Percentiles rank a stretch among this genome's conserved stretches.
Evolutionary conservation across 2,797 vertebrate genomes (phyloP).

Genomic region (Ctenosaura bakeri): DNA sequence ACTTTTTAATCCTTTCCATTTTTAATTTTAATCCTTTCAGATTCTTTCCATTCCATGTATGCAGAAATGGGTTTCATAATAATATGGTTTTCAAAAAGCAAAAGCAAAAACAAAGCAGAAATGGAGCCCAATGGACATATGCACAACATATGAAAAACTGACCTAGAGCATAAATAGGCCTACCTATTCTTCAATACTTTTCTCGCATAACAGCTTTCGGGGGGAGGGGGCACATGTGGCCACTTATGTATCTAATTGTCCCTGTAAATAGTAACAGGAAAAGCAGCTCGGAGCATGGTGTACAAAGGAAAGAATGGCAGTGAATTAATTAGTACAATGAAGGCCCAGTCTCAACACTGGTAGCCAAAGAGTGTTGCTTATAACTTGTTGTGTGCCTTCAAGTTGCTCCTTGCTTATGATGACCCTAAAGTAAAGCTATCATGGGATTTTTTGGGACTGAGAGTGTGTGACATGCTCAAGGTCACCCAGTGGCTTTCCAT

Average conservation of each 20-base stretch:
- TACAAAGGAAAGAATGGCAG: neutral
- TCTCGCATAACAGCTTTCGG: neutral
- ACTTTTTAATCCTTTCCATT: too few relatives aligned
- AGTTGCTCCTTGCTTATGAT: too few relatives aligned
- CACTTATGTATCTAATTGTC: neutral
- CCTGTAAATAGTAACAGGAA: neutral
- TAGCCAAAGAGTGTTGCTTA: neutral
- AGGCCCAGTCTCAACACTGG: neutral
- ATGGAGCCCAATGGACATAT: neutral
- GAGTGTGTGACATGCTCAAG: too few relatives aligned
- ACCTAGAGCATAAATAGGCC: neutral
- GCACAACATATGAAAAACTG: neutral
- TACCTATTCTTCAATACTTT: too few relatives aligned
- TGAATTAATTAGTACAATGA: neutral
- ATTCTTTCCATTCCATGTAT: neutral
- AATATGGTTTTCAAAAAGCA: neutral
- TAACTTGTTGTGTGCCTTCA: neutral
- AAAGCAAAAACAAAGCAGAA: neutral
- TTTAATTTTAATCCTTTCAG: neutral
- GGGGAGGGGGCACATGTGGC: neutral
- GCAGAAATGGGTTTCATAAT: neutral
- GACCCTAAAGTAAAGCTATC: too few relatives aligned
- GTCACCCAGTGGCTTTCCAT: too few relatives aligned
- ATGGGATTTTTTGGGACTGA: too few relatives aligned
- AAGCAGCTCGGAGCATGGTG: neutral